Evolutionary conservation across 92 coral and sea anemone species (phyloP).

Genomic region (Zoanthus sansibaricus): DNA sequence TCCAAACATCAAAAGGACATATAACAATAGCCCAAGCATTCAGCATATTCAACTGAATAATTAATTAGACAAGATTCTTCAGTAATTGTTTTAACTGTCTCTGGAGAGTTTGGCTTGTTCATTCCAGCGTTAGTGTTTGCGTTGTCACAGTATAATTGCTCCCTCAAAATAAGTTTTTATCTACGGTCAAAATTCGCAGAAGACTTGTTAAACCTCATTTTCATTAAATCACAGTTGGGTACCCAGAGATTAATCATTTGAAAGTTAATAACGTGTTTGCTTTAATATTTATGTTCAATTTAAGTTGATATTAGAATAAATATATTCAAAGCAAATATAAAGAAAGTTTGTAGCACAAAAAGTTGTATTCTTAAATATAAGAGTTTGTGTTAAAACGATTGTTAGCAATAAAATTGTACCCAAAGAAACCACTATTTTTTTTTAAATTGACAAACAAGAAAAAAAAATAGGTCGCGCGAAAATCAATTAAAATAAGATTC

Average conservation of each 20-base stretch:
- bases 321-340: conserved; percentile 58
- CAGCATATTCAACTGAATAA: conserved; percentile 96
- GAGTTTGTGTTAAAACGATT: background rate
- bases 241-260: conserved; percentile 80
- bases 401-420: background rate
- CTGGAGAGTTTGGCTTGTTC: conserved; percentile 13
- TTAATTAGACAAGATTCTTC: conserved; percentile 74
- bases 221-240: conserved; percentile 87
- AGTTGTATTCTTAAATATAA: conserved; percentile 25
- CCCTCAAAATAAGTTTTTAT: conserved; percentile 27
- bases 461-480: conserved; percentile 31
- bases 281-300: conserved; percentile 91
- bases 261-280: conserved; percentile 92
- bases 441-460: background rate
- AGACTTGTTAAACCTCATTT: conserved; percentile 76
- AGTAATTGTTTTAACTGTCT: conserved; percentile 44
- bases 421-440: conserved; percentile 24
- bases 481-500: conserved; percentile 49
- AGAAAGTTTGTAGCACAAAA: conserved; percentile 15
- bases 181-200: conserved; percentile 39
- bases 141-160: background rate
- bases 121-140: conserved; percentile 22
- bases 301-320: conserved; percentile 77
- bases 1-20: conserved; percentile 93
- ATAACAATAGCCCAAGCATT: conserved; percentile 76